Conservation (phyloP, 2,797 vertebrate genomes). For the Erethizon dorsatum region DNA sequence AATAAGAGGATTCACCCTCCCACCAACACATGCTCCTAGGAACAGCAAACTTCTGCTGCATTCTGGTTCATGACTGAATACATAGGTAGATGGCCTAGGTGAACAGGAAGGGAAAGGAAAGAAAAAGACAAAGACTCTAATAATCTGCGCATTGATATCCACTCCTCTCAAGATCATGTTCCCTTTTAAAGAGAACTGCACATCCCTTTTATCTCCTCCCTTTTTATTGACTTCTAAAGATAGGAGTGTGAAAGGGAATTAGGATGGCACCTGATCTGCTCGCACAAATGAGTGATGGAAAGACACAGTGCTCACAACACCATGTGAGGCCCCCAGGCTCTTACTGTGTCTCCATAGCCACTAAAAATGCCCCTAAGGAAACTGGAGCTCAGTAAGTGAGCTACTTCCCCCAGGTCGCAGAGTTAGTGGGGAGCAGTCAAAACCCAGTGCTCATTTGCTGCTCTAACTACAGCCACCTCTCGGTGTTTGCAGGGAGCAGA, state of each 20-base stretch:
- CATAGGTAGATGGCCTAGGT: background rate
- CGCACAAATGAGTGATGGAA: background rate
- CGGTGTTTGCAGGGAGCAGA: background rate
- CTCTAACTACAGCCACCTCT: background rate
- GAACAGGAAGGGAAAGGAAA: slow-evolving; percentile 60
- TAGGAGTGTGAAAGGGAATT: background rate
- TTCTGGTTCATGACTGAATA: background rate
- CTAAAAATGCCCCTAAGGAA: background rate
- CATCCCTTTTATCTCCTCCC: background rate
- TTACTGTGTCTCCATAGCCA: background rate
- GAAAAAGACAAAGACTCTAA: slow-evolving; percentile 26
- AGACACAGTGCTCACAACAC: background rate
- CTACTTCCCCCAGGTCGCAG: background rate
- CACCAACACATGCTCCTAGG: background rate
- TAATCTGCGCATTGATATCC: background rate
- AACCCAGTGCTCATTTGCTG: background rate
- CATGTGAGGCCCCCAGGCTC: background rate
- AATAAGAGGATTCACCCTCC: background rate
- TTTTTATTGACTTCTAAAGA: slow-evolving; percentile 28
- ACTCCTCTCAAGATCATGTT: background rate
- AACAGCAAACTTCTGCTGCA: background rate
- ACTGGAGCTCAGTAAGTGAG: background rate
- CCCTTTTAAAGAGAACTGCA: background rate
- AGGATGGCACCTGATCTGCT: background rate
- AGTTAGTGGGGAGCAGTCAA: background rate